These are phyloP conservation scores for Rana temporaria DNA, from an alignment of 2,113 vertebrate species.

Conservation along the genomic window DNA sequence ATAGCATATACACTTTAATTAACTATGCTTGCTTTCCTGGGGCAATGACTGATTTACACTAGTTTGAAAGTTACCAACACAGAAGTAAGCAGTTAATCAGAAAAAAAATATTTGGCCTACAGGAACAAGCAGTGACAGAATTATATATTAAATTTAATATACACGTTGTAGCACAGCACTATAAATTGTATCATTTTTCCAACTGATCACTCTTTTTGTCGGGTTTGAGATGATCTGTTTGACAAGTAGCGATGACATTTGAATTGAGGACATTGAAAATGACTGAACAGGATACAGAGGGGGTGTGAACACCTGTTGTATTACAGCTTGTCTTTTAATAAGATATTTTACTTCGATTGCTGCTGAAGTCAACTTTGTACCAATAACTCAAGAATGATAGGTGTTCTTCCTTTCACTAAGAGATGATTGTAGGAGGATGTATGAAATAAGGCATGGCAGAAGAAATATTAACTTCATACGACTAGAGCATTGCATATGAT, in stretches of 20 bases:
- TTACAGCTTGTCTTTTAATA: conserved; percentile 18
- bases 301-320: background rate
- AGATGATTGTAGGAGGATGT: conserved; percentile 20
- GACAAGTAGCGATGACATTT: background rate
- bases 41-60: no score
- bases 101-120: background rate
- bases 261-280: background rate
- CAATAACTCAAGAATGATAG: conserved; percentile 20
- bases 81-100: background rate
- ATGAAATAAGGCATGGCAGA: conserved; percentile 17
- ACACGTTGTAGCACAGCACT: no score
- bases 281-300: background rate
- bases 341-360: background rate
- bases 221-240: background rate
- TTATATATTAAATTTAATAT: background rate
- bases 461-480: conserved; percentile 7
- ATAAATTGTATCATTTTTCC: no score
- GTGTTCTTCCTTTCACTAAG: conserved; percentile 4
- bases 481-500: conserved; percentile 20
- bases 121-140: background rate
- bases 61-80: background rate
- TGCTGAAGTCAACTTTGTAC: background rate
- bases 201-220: background rate
- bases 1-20: no score
- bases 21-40: no score